phyloP scores from a whole-genome alignment of 2,113 vertebrate species.

The Boleophthalmus pectinirostris region DNA sequence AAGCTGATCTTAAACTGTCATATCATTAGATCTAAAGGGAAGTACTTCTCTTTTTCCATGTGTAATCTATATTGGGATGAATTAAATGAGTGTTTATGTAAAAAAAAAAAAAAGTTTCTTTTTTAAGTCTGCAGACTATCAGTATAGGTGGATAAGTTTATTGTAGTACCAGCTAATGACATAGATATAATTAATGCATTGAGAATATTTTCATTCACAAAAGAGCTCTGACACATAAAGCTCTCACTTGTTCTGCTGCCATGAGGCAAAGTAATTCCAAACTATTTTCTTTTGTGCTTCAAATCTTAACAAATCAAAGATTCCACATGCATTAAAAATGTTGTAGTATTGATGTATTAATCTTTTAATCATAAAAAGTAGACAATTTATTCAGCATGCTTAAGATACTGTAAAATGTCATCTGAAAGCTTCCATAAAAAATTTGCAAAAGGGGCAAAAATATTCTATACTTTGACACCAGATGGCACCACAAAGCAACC shows the following conservation, averaged over 20 bases:
- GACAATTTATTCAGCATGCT: too few species aligned
- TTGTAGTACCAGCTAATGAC: background rate
- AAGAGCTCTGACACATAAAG: too few species aligned
- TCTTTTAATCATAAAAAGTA: too few species aligned
- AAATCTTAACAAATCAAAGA: too few species aligned
- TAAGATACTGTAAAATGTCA: too few species aligned
- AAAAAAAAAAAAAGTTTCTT: slow-evolving; percentile 17
- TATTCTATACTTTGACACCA: background rate
- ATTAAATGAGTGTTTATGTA: slow-evolving; percentile 75
- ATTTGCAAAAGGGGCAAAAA: too few species aligned
- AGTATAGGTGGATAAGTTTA: background rate
- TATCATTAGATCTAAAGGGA: slow-evolving; percentile 69
- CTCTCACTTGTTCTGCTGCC: too few species aligned
- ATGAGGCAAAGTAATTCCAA: too few species aligned
- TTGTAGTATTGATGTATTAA: too few species aligned
- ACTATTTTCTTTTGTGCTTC: too few species aligned
- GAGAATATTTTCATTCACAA: background rate
- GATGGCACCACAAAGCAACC: background rate
- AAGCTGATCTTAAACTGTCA: slow-evolving; percentile 61
- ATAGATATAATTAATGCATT: background rate
- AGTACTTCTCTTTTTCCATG: slow-evolving; percentile 63
- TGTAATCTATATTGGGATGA: slow-evolving; percentile 70
- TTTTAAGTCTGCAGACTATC: background rate
- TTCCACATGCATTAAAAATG: too few species aligned
- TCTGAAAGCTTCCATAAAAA: too few species aligned